A percentile compares a stretch with the other conserved stretches of the same genome.
Evolutionary conservation across 2,113 vertebrate species (phyloP).

Genomic region (Hyaena hyaena): DNA sequence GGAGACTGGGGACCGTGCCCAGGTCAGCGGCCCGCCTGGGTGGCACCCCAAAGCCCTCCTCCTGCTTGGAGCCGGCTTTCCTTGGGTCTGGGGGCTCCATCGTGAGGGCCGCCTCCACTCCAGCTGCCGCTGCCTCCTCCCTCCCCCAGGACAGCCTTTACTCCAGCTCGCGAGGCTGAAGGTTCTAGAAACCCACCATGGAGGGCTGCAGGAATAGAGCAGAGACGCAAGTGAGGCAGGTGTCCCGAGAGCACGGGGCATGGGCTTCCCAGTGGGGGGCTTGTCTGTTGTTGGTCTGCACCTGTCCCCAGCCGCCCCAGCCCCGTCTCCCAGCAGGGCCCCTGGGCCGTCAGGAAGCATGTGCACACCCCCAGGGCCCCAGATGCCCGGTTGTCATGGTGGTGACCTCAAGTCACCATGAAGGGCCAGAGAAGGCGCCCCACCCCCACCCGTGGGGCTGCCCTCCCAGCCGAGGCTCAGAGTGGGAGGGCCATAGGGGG

Average conservation of each 20-base stretch:
- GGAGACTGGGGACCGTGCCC: slow-evolving; percentile 77
- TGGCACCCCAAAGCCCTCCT: slow-evolving; percentile 38
- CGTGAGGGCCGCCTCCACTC: neutral
- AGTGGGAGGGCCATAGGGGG: neutral
- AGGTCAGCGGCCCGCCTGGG: slow-evolving; percentile 67
- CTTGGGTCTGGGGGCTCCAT: slow-evolving; percentile 65
- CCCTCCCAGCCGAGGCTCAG: neutral
- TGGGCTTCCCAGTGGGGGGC: rapidly evolving
- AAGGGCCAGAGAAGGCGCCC: neutral
- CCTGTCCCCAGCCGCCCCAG: rapidly evolving
- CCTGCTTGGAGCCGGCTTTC: slow-evolving; percentile 71
- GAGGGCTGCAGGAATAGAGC: neutral
- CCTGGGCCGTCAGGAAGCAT: too few species aligned
- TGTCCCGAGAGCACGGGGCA: neutral
- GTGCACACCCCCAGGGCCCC: rapidly evolving
- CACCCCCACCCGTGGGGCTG: neutral
- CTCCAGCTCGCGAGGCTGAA: neutral
- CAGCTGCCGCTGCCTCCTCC: neutral
- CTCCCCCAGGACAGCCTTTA: neutral
- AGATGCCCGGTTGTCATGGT: rapidly evolving
- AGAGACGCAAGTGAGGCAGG: rapidly evolving
- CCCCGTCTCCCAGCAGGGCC: neutral
- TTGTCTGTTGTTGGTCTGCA: rapidly evolving
- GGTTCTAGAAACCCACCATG: slow-evolving; percentile 1
- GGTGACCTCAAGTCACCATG: neutral